Conservation (phyloP, 2,113 vertebrate genomes). For the Mustela nigripes region DNA sequence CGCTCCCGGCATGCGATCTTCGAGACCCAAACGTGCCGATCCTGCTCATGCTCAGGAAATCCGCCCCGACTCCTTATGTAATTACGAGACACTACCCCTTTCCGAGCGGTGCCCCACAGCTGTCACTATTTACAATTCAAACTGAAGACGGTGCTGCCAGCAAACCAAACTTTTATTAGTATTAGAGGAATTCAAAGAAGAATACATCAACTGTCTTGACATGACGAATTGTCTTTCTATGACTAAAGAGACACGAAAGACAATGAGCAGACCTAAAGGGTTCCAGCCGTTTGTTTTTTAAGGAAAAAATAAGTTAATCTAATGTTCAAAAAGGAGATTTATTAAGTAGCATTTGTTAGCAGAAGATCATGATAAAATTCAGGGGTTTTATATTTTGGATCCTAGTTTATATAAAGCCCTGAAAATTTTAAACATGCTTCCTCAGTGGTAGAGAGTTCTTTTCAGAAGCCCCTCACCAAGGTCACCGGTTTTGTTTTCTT, state of each 20-base stretch:
- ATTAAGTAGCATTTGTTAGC: not conserved
- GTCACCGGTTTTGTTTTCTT: not conserved
- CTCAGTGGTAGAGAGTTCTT: not conserved
- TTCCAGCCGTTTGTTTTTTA: not conserved
- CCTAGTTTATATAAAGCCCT: not conserved
- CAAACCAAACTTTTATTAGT: constrained; percentile 70
- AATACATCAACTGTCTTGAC: constrained; percentile 50
- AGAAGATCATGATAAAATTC: not conserved
- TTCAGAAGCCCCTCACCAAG: not conserved
- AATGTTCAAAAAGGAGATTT: constrained; percentile 47
- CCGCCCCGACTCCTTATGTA: constrained; percentile 16
- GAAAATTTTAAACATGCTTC: not conserved
- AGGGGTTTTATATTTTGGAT: not conserved
- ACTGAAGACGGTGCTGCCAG: constrained; percentile 46
- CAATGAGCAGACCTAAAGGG: not conserved
- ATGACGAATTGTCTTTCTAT: constrained; percentile 56
- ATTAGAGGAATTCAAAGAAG: constrained; percentile 48
- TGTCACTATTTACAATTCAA: constrained; percentile 74
- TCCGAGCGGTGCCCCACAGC: constrained; percentile 73
- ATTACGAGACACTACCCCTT: constrained; percentile 56
- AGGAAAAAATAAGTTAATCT: constrained; percentile 46
- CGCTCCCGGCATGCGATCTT: constrained; percentile 46
- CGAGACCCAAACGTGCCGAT: constrained; percentile 56
- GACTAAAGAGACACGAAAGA: constrained; percentile 56
- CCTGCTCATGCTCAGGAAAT: not conserved